Evolutionary conservation across 2,888 invertebrate species (phyloP).

Genomic region (Yponomeuta evonymella): DNA sequence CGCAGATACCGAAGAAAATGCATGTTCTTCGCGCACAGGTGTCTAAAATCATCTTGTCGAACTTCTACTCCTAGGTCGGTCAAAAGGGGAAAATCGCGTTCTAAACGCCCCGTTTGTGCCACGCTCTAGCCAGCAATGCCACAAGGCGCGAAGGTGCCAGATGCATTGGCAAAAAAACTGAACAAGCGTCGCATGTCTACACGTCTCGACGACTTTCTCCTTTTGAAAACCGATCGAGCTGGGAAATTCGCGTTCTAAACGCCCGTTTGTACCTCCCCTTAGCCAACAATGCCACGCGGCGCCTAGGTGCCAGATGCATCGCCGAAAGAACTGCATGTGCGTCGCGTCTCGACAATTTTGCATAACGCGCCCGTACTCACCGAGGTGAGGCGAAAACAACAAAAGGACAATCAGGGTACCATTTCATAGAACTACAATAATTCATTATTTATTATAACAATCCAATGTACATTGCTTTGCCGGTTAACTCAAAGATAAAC

Average conservation of each 20-base stretch:
- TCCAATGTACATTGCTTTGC: neutral
- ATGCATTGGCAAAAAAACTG: slow-evolving; percentile 35
- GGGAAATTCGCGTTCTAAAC: slow-evolving; percentile 26
- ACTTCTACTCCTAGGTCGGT: too few relatives aligned
- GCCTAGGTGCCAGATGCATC: slow-evolving; percentile 44
- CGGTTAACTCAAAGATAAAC: too few relatives aligned
- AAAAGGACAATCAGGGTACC: neutral
- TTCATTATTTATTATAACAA: neutral
- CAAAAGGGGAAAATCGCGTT: slow-evolving; percentile 23
- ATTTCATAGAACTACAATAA: neutral
- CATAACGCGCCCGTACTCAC: slow-evolving; percentile 31
- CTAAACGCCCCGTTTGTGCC: slow-evolving; percentile 38
- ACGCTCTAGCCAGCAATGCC: slow-evolving; percentile 25
- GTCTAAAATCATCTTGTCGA: too few relatives aligned
- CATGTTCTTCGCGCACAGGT: too few relatives aligned
- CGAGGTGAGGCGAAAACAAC: neutral
- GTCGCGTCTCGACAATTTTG: slow-evolving; percentile 45
- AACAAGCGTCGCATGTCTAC: slow-evolving; percentile 34
- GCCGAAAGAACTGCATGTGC: slow-evolving; percentile 39
- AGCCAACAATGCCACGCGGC: slow-evolving; percentile 36
- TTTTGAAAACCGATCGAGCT: too few relatives aligned
- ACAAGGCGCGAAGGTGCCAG: slow-evolving; percentile 14
- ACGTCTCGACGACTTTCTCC: too few relatives aligned
- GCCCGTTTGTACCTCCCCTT: slow-evolving; percentile 35
- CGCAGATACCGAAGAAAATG: too few relatives aligned